A percentile compares a stretch with the other conserved stretches of the same genome.
phyloP scores from a whole-genome alignment of 2,797 vertebrate species.

The Chaetodon trifasciatus region DNA sequence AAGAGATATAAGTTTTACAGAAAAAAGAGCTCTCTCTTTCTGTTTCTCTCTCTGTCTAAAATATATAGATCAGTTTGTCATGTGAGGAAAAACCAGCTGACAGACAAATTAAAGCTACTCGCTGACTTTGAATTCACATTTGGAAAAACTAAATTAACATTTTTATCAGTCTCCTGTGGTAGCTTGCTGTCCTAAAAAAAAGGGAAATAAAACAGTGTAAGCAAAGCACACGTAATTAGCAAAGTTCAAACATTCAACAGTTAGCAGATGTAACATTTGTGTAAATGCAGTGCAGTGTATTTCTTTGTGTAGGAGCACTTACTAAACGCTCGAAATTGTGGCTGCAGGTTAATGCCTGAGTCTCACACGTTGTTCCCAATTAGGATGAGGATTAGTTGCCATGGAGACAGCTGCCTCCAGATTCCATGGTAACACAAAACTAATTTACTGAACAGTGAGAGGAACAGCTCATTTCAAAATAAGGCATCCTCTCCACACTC shows the following conservation, averaged over 20 bases:
- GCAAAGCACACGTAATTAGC: constrained; percentile 41
- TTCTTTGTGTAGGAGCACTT: background rate
- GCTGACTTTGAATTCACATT: constrained; percentile 21
- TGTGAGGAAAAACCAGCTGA: constrained; percentile 15
- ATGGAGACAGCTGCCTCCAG: constrained; percentile 68
- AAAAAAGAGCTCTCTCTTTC: constrained; percentile 28
- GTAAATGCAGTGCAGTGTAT: constrained; percentile 18
- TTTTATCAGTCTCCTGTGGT: background rate
- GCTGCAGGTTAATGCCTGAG: constrained; percentile 40
- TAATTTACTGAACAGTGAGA: constrained; percentile 39
- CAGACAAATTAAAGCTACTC: constrained; percentile 8
- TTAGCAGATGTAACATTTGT: constrained; percentile 29
- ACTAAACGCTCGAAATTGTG: background rate
- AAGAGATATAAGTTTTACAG: constrained; percentile 21
- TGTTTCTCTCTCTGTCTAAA: constrained; percentile 29
- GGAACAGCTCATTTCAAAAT: constrained; percentile 26
- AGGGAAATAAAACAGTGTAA: constrained; percentile 18
- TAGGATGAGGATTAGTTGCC: constrained; percentile 68
- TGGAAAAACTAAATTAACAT: background rate
- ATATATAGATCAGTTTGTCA: constrained; percentile 28
- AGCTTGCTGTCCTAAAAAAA: background rate
- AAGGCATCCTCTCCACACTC: constrained; percentile 27
- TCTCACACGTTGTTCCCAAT: constrained; percentile 57
- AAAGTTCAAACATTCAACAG: constrained; percentile 21
- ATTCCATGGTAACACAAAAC: constrained; percentile 42